phyloP scores from a whole-genome alignment of 1,140 invertebrate genomes.

The Papilio aristodemus region DNA sequence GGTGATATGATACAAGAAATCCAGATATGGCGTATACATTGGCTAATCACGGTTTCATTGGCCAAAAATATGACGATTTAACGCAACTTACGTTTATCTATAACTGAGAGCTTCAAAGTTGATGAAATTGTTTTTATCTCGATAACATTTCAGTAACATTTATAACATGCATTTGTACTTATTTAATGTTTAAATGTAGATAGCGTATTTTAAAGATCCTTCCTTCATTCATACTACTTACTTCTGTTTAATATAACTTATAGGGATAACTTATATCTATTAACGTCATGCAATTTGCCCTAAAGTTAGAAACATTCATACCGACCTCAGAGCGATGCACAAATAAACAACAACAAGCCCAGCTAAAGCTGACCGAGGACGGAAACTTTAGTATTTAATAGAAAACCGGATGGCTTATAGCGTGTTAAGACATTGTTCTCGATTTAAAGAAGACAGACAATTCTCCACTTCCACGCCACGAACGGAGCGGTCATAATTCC shows the following conservation, averaged over 20 bases:
- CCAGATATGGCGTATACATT: too few relatives aligned
- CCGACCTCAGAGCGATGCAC: background rate
- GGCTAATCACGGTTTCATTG: too few relatives aligned
- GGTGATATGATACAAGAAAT: too few relatives aligned
- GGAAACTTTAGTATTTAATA: slow-evolving; percentile 23
- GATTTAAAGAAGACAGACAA: slow-evolving; percentile 23
- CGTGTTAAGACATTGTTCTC: slow-evolving; percentile 27
- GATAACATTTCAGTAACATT: too few relatives aligned
- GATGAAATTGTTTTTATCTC: too few relatives aligned
- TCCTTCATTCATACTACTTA: too few relatives aligned
- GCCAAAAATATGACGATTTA: too few relatives aligned
- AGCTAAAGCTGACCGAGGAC: slow-evolving; percentile 10
- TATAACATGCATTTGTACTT: too few relatives aligned
- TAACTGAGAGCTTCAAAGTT: too few relatives aligned
- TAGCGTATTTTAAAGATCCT: too few relatives aligned
- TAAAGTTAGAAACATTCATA: slow-evolving; percentile 8
- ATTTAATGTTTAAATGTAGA: too few relatives aligned
- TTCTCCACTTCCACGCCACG: slow-evolving; percentile 6
- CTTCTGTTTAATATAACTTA: background rate
- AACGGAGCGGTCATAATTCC: slow-evolving; percentile 25
- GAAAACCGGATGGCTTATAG: slow-evolving; percentile 22
- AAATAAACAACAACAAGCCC: slow-evolving; percentile 27
- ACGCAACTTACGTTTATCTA: too few relatives aligned
- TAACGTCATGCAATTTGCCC: slow-evolving; percentile 7
- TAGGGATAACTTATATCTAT: background rate